Conservation (phyloP, 2,888 invertebrate genomes). For the Drosophila borealis region DNA sequence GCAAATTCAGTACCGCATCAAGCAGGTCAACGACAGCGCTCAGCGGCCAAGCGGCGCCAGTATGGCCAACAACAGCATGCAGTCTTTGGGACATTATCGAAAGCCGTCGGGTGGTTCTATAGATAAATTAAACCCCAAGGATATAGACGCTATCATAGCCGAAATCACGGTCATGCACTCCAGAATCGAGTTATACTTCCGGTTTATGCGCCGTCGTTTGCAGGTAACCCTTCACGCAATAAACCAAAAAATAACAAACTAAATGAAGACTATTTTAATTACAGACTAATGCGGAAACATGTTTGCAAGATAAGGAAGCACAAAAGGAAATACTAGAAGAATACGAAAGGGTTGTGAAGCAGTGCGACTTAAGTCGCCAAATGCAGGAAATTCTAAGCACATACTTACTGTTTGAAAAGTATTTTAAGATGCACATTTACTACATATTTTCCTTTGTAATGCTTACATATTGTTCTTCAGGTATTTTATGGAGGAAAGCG, state of each 20-base stretch:
- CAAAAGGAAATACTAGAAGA: slow-evolving; percentile 85
- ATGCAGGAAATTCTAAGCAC: slow-evolving; percentile 94
- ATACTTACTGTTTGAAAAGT: slow-evolving; percentile 96
- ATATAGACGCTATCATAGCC: slow-evolving; percentile 93
- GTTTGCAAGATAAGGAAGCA: slow-evolving; percentile 86
- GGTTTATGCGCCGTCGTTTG: slow-evolving; percentile 92
- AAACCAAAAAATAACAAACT: background rate
- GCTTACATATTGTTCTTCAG: slow-evolving; percentile 74
- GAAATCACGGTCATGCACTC: slow-evolving; percentile 97
- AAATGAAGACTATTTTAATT: slow-evolving; percentile 7
- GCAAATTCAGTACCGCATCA: slow-evolving; percentile 88
- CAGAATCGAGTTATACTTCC: slow-evolving; percentile 94
- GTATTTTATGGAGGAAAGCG: slow-evolving; percentile 97
- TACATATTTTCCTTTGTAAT: background rate
- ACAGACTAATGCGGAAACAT: slow-evolving; percentile 88
- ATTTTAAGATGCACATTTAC: slow-evolving; percentile 6
- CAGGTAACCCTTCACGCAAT: slow-evolving; percentile 85
- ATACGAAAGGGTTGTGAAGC: slow-evolving; percentile 89
- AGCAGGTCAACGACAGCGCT: slow-evolving; percentile 87
- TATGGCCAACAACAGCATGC: slow-evolving; percentile 48
- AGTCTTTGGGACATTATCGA: slow-evolving; percentile 82
- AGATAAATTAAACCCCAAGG: slow-evolving; percentile 91
- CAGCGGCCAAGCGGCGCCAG: slow-evolving; percentile 83
- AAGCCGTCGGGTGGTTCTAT: slow-evolving; percentile 83
- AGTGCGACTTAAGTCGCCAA: slow-evolving; percentile 90